Evolutionary conservation across 2,797 vertebrate genomes (phyloP).

Genomic region (Morus bassanus): DNA sequence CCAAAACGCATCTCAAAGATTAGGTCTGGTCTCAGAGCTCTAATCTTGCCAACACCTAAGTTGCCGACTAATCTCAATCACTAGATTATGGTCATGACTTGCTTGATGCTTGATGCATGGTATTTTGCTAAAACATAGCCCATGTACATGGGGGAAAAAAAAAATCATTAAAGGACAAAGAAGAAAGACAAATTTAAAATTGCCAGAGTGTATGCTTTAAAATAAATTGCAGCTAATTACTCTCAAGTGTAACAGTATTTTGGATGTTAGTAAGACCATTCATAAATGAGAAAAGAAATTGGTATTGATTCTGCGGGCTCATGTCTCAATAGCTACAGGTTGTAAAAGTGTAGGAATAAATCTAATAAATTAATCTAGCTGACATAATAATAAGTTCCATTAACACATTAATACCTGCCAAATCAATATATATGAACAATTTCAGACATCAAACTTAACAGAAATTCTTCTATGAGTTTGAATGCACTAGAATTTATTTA

Average conservation of each 20-base stretch:
- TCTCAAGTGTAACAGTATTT: neutral
- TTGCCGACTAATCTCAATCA: neutral
- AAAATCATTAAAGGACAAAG: neutral
- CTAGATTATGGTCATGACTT: neutral
- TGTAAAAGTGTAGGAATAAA: constrained; percentile 29
- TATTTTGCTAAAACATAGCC: neutral
- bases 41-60: neutral
- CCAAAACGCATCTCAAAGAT: neutral
- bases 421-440: neutral
- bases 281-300: constrained; percentile 45
- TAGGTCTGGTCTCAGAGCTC: neutral
- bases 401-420: neutral
- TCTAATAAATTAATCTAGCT: constrained; percentile 43
- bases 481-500: constrained; percentile 2
- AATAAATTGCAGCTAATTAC: constrained; percentile 2
- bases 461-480: neutral
- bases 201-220: neutral
- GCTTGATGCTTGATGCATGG: neutral
- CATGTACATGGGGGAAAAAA: neutral
- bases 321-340: constrained; percentile 21
- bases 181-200: neutral
- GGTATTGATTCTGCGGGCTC: constrained; percentile 41
- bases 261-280: neutral
- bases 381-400: constrained; percentile 34
- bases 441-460: constrained; percentile 3